Evolutionary conservation across 2,113 vertebrate genomes (phyloP).

Genomic region (Neomonachus schauinslandi): DNA sequence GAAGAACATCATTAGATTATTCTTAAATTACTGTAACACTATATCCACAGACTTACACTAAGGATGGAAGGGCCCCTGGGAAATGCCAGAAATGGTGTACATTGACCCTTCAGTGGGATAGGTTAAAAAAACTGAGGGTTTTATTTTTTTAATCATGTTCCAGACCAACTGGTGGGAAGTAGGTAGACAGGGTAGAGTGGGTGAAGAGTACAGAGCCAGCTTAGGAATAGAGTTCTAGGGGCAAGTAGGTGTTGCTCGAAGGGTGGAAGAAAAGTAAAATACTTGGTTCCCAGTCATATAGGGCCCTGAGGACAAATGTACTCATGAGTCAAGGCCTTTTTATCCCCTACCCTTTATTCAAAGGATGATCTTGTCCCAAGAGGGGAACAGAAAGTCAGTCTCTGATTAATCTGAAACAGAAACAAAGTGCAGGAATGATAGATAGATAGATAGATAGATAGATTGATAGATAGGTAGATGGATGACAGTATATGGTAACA

Average conservation of each 20-base stretch:
- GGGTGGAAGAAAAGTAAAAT: neutral
- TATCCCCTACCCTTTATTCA: neutral
- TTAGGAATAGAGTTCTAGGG: neutral
- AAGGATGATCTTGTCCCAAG: neutral
- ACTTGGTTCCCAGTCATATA: neutral
- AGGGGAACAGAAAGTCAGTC: neutral
- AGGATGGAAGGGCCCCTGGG: neutral
- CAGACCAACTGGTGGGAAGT: neutral
- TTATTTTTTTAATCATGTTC: neutral
- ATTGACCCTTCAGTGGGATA: neutral
- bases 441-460: neutral
- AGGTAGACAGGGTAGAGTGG: neutral
- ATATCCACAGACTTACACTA: neutral
- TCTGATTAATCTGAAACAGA: neutral
- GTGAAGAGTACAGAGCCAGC: neutral
- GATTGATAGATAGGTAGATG: accelerated
- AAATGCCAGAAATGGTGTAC: neutral
- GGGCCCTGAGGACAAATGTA: neutral
- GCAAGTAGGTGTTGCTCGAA: neutral
- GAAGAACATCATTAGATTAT: neutral
- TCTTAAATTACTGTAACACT: neutral
- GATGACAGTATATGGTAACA: neutral
- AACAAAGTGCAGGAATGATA: neutral
- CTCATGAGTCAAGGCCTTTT: neutral
- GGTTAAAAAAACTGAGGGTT: neutral